phyloP scores from a whole-genome alignment of 2,797 vertebrate genomes.

The Gobionotothen gibberifrons region DNA sequence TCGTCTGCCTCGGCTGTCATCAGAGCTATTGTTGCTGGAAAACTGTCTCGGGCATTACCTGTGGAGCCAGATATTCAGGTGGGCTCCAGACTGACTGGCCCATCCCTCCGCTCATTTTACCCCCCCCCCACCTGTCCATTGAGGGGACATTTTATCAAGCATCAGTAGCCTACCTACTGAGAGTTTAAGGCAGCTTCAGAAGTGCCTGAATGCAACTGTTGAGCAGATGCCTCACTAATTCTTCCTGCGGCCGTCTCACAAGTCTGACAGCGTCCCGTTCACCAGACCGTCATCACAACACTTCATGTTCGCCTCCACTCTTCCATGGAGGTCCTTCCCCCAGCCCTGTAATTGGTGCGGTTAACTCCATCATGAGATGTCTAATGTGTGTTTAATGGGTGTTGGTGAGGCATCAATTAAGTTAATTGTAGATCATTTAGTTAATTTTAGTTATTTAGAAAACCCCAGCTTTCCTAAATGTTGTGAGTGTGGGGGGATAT shows the following conservation, averaged over 20 bases:
- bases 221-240: conserved; percentile 65
- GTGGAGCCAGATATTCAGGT: conserved; percentile 62
- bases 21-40: conserved; percentile 72
- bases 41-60: conserved; percentile 61
- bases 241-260: conserved; percentile 49
- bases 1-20: conserved; percentile 77
- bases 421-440: conserved; percentile 84
- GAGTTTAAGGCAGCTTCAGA: conserved; percentile 18
- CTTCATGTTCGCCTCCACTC: conserved; percentile 65
- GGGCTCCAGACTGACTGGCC: conserved; percentile 66
- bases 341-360: conserved; percentile 79
- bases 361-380: conserved; percentile 74
- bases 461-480: conserved; percentile 80
- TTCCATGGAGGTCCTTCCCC: conserved; percentile 75
- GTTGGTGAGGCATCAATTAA: conserved; percentile 76
- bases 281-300: conserved; percentile 63
- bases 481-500: conserved; percentile 69
- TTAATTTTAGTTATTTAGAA: conserved; percentile 85
- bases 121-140: conserved; percentile 30
- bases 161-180: not conserved
- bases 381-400: conserved; percentile 82
- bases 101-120: conserved; percentile 29
- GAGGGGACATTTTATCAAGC: conserved; percentile 32
- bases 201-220: conserved; percentile 36
- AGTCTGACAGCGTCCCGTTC: conserved; percentile 51